phyloP scores from a whole-genome alignment of 2,888 invertebrate species.

The Timema cristinae region DNA sequence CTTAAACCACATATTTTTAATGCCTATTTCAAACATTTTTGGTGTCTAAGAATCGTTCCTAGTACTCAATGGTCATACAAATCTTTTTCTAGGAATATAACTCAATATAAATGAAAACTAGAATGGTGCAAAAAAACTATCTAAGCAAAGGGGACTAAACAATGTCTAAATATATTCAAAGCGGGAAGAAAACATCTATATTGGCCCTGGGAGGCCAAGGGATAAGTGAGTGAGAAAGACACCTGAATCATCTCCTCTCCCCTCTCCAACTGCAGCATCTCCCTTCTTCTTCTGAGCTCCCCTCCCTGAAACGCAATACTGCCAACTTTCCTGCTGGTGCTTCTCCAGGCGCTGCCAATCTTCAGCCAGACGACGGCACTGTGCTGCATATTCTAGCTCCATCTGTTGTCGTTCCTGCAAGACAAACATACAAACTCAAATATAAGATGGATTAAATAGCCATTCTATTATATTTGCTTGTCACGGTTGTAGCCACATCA shows the following conservation, averaged over 20 bases:
- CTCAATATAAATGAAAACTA: no score
- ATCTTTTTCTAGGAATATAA: no score
- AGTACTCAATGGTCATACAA: no score
- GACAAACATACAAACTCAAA: not conserved
- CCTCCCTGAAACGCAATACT: constrained; percentile 55
- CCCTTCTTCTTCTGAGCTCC: constrained; percentile 50
- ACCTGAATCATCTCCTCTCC: constrained; percentile 49
- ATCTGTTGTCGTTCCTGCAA: constrained; percentile 49
- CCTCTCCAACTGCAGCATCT: constrained; percentile 51
- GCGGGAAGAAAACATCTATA: no score
- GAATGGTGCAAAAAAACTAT: no score
- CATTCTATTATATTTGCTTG: no score
- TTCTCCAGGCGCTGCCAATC: constrained; percentile 56
- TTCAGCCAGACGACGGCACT: constrained; percentile 51
- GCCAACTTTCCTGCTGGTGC: constrained; percentile 57
- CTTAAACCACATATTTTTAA: no score
- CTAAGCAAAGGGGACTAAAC: constrained; percentile 38
- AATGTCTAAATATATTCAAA: constrained; percentile 36
- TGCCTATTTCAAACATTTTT: no score
- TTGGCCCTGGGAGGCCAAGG: no score
- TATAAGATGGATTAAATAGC: no score
- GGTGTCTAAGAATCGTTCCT: no score
- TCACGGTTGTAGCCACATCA: no score
- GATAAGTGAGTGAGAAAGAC: constrained; percentile 22
- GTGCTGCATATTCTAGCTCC: constrained; percentile 65